These are phyloP conservation scores for Drosophila pachea DNA, from an alignment of 1,140 invertebrate species.

Conservation along the genomic window DNA sequence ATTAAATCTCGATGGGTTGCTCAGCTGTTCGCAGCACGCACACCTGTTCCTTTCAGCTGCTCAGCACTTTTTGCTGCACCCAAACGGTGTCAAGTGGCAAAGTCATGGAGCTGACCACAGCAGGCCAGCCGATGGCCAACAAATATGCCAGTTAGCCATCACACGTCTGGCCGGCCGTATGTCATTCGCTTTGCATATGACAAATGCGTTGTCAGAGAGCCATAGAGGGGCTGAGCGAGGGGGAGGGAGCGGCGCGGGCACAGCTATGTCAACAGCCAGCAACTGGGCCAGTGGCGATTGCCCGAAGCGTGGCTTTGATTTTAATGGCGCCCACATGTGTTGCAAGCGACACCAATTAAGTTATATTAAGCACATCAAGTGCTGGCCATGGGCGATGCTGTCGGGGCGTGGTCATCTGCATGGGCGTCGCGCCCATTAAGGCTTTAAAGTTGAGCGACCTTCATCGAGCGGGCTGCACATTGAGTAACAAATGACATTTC, in stretches of 20 bases:
- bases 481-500: slow-evolving; percentile 51
- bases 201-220: slow-evolving; percentile 20
- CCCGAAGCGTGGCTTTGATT: slow-evolving; percentile 41
- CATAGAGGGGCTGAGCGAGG: not conserved
- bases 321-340: slow-evolving; percentile 51
- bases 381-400: slow-evolving; percentile 16
- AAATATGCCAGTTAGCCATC: slow-evolving; percentile 24
- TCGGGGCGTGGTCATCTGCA: slow-evolving; percentile 5
- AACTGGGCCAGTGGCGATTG: not conserved
- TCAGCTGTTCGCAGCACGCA: not conserved
- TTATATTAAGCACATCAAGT: slow-evolving; percentile 50
- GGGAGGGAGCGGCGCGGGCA: not conserved
- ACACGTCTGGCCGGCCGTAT: slow-evolving; percentile 17
- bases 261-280: slow-evolving; percentile 14
- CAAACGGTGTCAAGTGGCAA: slow-evolving; percentile 7
- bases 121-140: slow-evolving; percentile 12
- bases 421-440: slow-evolving; percentile 7
- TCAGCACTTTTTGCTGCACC: slow-evolving; percentile 4
- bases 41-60: not conserved
- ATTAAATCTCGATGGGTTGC: not conserved
- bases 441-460: slow-evolving; percentile 23
- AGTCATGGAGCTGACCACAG: slow-evolving; percentile 20
- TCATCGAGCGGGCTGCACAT: too few species aligned
- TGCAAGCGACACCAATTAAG: slow-evolving; percentile 51
- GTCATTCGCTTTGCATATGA: slow-evolving; percentile 36